Base-by-base conservation (phyloP, 2,888 invertebrate genomes). In the Girardia tigrina region DNA sequence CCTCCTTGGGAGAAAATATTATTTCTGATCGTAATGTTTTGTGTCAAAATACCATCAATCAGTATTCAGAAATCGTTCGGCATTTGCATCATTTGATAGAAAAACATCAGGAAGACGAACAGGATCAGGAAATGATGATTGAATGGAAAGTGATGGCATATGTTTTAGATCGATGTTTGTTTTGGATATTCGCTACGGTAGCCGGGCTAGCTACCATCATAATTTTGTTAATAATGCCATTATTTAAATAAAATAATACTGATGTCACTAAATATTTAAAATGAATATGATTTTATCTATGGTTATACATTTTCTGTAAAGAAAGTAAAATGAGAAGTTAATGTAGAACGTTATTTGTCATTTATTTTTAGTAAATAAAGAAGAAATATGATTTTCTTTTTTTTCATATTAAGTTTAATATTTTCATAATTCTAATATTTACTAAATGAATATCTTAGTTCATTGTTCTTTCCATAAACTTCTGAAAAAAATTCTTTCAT, bases 81-180 rank as follows among this genome's bases (percentile, higher is more conserved):
- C 81, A 82, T 69, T 77, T 82, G 70, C 80, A 80, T 77, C 77
- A 81, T 12, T 77, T 83, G 56, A 81, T 82, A 20, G 79, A 80
- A 12, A 80, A 80, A 72, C 81, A 83, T 74, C 78, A 78, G 70
- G 80, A 80, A 28, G 82, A 81, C 42, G 82, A 82, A 20, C 75
- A 78, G 16, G 80, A 80, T 75, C 81, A 82, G 78, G 81, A 82
- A 42, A 80, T 83, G 27, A 81, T 83, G 20, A 80, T 81, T 70
- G 84, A 84, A 78, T 84, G 84, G 84, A 80, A 81, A 42, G 80
- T 84, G 77, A 81, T 84, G 28, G 84, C 84, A 0, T 80, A 81
- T 72, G 80, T 84, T 20, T 81, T 84, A 79, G 84, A 84, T 78
- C 78, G 84, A 28, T 79, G 82, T 77, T 78, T 84, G 70, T 84